Percentiles rank a stretch among this genome's conserved stretches.
Conservation (phyloP, 1,140 invertebrate genomes). For the Venturia canescens region DNA sequence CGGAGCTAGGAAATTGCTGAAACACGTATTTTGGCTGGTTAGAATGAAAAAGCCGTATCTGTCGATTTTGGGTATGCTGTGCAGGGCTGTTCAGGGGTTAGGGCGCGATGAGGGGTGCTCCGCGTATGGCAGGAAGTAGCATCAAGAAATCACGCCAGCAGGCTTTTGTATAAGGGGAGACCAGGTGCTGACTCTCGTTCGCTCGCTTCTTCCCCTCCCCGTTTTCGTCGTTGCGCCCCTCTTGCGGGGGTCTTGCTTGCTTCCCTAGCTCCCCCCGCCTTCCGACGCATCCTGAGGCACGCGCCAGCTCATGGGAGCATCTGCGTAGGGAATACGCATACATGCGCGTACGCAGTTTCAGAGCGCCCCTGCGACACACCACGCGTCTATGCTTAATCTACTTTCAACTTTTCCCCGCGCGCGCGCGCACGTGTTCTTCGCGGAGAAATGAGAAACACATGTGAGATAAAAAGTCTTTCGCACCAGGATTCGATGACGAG, state of each 20-base stretch:
- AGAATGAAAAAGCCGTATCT: neutral
- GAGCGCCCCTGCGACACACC: too few species aligned
- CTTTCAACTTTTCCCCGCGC: neutral
- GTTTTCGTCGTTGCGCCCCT: conserved; percentile 39
- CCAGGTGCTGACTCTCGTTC: conserved; percentile 62
- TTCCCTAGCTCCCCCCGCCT: neutral
- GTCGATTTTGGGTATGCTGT: too few species aligned
- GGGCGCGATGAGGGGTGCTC: neutral
- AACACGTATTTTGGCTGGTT: neutral
- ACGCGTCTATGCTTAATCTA: neutral
- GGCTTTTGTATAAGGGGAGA: conserved; percentile 57
- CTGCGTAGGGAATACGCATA: conserved; percentile 50
- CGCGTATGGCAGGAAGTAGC: conserved; percentile 40
- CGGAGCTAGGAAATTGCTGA: conserved; percentile 34
- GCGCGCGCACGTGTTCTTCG: neutral
- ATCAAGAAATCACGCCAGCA: conserved; percentile 64
- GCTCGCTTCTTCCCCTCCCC: conserved; percentile 39
- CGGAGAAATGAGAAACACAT: neutral
- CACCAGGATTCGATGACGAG: neutral
- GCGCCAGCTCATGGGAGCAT: conserved; percentile 58
- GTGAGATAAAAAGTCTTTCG: conserved; percentile 1
- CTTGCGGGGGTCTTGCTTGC: conserved; percentile 12
- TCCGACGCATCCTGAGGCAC: conserved; percentile 53
- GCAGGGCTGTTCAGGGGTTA: too few species aligned
- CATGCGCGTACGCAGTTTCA: too few species aligned